Conservation (phyloP, 2,113 vertebrate genomes). For the Emydocephalus ijimae region DNA sequence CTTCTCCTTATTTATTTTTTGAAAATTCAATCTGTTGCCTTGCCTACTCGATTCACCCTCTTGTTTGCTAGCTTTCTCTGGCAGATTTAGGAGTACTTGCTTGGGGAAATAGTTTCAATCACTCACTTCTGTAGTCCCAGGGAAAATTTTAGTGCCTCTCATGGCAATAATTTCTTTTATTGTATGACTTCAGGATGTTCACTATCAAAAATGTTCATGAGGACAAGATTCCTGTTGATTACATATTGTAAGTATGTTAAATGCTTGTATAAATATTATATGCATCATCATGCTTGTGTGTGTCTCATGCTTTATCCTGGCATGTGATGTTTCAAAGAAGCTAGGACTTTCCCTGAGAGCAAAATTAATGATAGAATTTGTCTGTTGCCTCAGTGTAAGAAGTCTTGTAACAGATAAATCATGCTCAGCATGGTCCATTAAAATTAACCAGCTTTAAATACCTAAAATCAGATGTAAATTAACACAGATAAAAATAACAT, state of each 20-base stretch:
- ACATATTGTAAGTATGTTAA: not conserved
- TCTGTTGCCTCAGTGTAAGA: not conserved
- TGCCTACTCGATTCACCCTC: conserved; percentile 39
- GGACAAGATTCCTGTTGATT: not conserved
- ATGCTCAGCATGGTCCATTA: not conserved
- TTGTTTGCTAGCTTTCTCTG: conserved; percentile 16
- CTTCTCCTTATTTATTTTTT: not conserved
- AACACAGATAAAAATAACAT: not conserved
- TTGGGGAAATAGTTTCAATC: conserved; percentile 51
- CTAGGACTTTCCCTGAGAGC: not conserved
- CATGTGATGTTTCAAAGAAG: not conserved
- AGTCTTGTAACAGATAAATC: not conserved
- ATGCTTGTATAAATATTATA: not conserved
- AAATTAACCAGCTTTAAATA: not conserved
- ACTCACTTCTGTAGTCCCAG: conserved; percentile 42
- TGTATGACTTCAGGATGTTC: not conserved
- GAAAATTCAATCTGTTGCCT: conserved; percentile 10
- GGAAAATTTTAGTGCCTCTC: not conserved
- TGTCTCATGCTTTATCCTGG: not conserved
- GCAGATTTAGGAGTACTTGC: conserved; percentile 27
- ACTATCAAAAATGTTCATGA: not conserved
- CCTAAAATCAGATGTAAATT: not conserved
- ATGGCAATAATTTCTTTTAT: not conserved
- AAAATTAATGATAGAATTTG: not conserved
- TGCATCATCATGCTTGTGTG: not conserved